Base-by-base conservation (phyloP, 1,140 invertebrate genomes). In the Drosophila sturtevanti region DNA sequence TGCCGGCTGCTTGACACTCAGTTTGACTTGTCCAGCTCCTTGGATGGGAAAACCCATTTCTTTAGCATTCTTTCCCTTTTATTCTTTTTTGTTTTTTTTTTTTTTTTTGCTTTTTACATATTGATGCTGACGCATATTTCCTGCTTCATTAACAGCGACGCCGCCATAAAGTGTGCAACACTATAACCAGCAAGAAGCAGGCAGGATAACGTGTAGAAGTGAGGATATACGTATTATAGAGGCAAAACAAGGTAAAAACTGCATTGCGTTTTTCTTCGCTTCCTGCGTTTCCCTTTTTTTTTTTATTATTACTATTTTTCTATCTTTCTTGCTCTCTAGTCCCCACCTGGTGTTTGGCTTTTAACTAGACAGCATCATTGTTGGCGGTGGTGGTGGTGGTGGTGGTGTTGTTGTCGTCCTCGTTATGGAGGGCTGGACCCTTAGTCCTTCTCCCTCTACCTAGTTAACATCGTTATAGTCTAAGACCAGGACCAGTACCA, bases 111-210 rank as follows among this genome's bases (percentile, higher is more conserved):
- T 35, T 35, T 22, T 73, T 74, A 60, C 76, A 79, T 79, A 84
- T 82, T 79, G 80, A 84, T 75, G 80, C 80, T 84, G 80, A 82
- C 80, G 80, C 81, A 84, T 85, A 85, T 85, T 85, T 85, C 81
- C 81, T 85, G 81, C 81, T 85, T 85, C 81, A 85, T 85, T 85
- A 85, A 79, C 70, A 63, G 72, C 77, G 65, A 68, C 80, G 61
- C 52, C 65, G 72, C 71, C 80, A 79, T 79, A 68, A 84, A 82
- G 80, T 72, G 84, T 84, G 80, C 77, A 72, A 85, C 73, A 65
- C 68, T 55, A 71, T 61, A 62, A 71, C 37, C 24, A 60, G 59
- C 56, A 41, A 35, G 41, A 6, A 21, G 16, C 38, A 48, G 67
- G 35, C 10, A 38, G 16, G 21, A 48, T 9, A 52, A 48, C 27